Conservation (phyloP, 2,888 invertebrate species). For the Coleophora deauratella region DNA sequence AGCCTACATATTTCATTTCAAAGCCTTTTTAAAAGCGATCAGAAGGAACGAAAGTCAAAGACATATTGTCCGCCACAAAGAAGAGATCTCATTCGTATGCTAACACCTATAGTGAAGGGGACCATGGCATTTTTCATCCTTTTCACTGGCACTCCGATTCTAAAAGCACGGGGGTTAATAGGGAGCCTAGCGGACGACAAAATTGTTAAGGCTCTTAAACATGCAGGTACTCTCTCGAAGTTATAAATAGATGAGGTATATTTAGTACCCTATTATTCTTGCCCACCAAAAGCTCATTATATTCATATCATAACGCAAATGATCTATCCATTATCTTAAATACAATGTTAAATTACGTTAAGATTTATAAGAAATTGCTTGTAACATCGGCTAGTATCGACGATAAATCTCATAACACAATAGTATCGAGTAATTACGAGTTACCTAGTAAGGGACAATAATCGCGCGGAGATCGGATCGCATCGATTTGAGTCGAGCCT, state of each 20-base stretch:
- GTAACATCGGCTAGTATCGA: conserved; percentile 21
- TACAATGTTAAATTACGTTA: background rate
- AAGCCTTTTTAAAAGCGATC: conserved; percentile 18
- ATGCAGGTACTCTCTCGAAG: too few species aligned
- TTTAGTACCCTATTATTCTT: too few species aligned
- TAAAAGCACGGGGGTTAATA: conserved; percentile 13
- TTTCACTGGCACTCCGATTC: conserved; percentile 27
- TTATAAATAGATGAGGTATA: too few species aligned
- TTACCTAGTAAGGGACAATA: conserved; percentile 63
- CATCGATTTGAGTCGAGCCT: conserved; percentile 37
- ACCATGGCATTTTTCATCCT: conserved; percentile 34
- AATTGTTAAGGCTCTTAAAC: too few species aligned
- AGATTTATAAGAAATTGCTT: conserved; percentile 10
- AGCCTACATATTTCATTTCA: conserved; percentile 15
- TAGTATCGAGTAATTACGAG: conserved; percentile 56
- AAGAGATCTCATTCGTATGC: conserved; percentile 38
- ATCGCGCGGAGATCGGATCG: conserved; percentile 48
- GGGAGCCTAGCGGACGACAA: conserved; percentile 1
- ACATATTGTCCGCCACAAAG: conserved; percentile 33
- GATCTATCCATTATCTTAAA: background rate
- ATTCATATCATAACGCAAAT: background rate
- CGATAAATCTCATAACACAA: conserved; percentile 50
- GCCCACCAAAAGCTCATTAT: too few species aligned
- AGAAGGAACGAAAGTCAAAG: conserved; percentile 37
- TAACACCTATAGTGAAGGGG: conserved; percentile 32